A percentile compares a stretch with the other conserved stretches of the same genome.
phyloP scores from a whole-genome alignment of 2,888 invertebrate species.

The Parthenolecanium corni region DNA sequence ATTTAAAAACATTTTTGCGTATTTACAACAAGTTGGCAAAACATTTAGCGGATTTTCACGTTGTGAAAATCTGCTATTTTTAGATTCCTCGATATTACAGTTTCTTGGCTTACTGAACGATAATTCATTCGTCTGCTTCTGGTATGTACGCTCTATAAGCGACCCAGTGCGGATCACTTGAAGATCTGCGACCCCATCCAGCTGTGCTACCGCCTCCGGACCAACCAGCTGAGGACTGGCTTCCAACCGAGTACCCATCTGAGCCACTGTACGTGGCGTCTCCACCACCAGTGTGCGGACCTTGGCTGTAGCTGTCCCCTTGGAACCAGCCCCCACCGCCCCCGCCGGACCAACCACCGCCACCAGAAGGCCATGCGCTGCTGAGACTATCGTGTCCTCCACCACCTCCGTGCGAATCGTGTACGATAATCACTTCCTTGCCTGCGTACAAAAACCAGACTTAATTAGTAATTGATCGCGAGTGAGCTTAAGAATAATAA shows the following conservation, averaged over 20 bases:
- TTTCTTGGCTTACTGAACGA: too few relatives aligned
- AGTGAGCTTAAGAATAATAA: too few relatives aligned
- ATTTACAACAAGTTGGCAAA: too few relatives aligned
- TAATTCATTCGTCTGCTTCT: constrained; percentile 27
- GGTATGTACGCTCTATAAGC: constrained; percentile 31
- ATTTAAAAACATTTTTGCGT: too few relatives aligned
- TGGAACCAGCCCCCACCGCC: constrained; percentile 35
- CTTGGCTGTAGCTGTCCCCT: constrained; percentile 39
- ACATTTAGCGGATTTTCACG: too few relatives aligned
- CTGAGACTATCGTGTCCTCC: constrained; percentile 29
- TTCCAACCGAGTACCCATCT: constrained; percentile 29
- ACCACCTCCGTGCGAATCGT: constrained; percentile 32
- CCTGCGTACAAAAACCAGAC: constrained; percentile 6
- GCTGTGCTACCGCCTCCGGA: constrained; percentile 28
- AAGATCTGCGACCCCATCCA: constrained; percentile 29
- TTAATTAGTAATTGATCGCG: neutral
- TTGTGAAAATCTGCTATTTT: too few relatives aligned
- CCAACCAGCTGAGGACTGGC: constrained; percentile 15
- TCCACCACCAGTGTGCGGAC: constrained; percentile 40
- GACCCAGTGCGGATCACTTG: constrained; percentile 31
- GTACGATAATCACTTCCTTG: constrained; percentile 35
- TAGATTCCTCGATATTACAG: too few relatives aligned
- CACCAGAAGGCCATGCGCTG: constrained; percentile 29
- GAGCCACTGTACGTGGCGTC: constrained; percentile 37
- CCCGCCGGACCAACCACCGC: constrained; percentile 31